Percentiles rank a stretch among this genome's conserved stretches.
These are phyloP conservation scores for Gymnorhina tibicen DNA, from an alignment of 2,113 vertebrate species.

Conservation along the genomic window DNA sequence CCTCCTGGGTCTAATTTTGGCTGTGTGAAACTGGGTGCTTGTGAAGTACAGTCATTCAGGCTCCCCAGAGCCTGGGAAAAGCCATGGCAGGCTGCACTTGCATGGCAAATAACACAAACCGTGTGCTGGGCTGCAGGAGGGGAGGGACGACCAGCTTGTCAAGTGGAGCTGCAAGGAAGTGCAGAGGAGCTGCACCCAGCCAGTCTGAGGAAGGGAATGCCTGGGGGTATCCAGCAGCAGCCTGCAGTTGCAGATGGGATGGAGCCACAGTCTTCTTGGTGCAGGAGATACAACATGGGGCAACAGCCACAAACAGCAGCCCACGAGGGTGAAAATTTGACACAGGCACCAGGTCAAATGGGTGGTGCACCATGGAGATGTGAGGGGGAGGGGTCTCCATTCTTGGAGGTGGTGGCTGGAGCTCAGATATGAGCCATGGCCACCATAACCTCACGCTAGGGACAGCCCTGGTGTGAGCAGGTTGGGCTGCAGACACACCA, in stretches of 20 bases:
- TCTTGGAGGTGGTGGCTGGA: background rate
- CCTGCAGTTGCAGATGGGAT: background rate
- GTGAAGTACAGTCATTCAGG: background rate
- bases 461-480: background rate
- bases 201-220: background rate
- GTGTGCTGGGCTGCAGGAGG: background rate
- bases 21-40: background rate
- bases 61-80: background rate
- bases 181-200: background rate
- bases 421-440: background rate
- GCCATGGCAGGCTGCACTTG: background rate
- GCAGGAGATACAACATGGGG: background rate
- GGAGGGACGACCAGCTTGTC: background rate
- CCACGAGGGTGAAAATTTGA: background rate
- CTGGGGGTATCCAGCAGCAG: background rate
- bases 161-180: background rate
- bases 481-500: background rate
- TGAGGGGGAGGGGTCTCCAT: background rate
- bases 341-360: background rate
- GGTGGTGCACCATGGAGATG: accelerated
- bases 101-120: background rate
- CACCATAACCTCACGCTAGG: background rate
- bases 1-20: background rate
- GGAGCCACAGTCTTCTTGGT: background rate
- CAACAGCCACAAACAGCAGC: background rate